Evolutionary conservation across 2,888 invertebrate species (phyloP).

Genomic region (Hetaerina titia): DNA sequence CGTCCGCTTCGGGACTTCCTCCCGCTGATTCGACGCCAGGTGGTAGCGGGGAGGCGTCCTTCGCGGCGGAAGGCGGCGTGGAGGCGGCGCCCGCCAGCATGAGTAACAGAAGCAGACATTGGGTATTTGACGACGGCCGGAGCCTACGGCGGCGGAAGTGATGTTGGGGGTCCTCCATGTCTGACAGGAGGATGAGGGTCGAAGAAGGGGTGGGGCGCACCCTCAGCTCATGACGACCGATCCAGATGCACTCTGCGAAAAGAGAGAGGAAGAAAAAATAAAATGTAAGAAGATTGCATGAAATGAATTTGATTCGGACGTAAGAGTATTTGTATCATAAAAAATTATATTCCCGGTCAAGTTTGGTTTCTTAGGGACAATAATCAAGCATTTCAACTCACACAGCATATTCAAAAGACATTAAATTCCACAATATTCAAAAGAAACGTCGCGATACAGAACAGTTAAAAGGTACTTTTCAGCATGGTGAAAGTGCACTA

Average conservation of each 20-base stretch:
- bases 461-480: too few species aligned
- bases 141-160: slow-evolving; percentile 37
- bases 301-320: too few species aligned
- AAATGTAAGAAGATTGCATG: too few species aligned
- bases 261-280: neutral
- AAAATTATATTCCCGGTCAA: too few species aligned
- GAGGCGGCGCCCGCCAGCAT: slow-evolving; percentile 51
- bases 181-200: slow-evolving; percentile 21
- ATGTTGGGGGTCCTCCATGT: slow-evolving; percentile 60
- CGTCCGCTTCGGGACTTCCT: neutral
- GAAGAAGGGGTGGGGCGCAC: slow-evolving; percentile 35
- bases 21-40: neutral
- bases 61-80: neutral
- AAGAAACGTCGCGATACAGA: too few species aligned
- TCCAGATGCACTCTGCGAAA: slow-evolving; percentile 43
- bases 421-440: too few species aligned
- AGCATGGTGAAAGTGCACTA: too few species aligned
- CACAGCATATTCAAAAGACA: too few species aligned
- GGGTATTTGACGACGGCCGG: neutral
- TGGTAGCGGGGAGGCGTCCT: neutral
- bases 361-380: too few species aligned
- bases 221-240: slow-evolving; percentile 58
- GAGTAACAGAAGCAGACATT: neutral
- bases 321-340: too few species aligned
- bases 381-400: too few species aligned